Base-by-base conservation (phyloP, 1,140 invertebrate genomes). In the Drosophila malerkotliana region DNA sequence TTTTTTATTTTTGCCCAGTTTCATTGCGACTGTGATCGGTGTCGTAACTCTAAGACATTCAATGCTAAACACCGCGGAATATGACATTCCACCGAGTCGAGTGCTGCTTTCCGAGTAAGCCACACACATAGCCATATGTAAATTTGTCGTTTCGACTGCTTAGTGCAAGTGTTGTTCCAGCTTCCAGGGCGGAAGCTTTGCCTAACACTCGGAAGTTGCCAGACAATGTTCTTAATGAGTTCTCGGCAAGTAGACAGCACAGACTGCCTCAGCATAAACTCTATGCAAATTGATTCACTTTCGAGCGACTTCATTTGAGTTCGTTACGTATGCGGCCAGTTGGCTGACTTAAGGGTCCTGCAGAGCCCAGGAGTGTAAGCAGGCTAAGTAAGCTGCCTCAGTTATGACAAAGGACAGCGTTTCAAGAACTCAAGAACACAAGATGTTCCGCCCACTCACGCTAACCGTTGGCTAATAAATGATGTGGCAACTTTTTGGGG, bases 211-310 rank as follows among this genome's bases (percentile, higher is more conserved):
- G 30, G 34, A 68, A 62, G 73, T 44, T 48, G 26, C 39, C 62
- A 62, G 55, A 53, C 78, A 67, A 71, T 77, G 60, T 55, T 68
- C 74, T 67, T 85, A 87, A 85, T 87, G 78, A 85, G 71, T 85
- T 77, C 61, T 62, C 61, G 34, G 10, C 34, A n/a, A 37, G 34
- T n/a, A 37, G 34, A 67, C 77, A 77, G 81, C 39, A 34, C 39
- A 7, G 55, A 34, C 51, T 63, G 60, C 57, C 44, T 26, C 56
- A 79, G 77, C 57, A 73, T 60, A 66, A 74, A 81, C 77, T 87
- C 73, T 88, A 85, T 85, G 78, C 74, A 88, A 85, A 85, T 87
- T 66, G 76, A 81, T 76, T 87, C 56, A 78, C 64, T 82, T 77
- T 68, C 61, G 52, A 56, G 66, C 69, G 87, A 85, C 82, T 88